These are phyloP conservation scores for Rhynchophorus ferrugineus DNA, from an alignment of 1,140 invertebrate genomes.

Conservation along the genomic window DNA sequence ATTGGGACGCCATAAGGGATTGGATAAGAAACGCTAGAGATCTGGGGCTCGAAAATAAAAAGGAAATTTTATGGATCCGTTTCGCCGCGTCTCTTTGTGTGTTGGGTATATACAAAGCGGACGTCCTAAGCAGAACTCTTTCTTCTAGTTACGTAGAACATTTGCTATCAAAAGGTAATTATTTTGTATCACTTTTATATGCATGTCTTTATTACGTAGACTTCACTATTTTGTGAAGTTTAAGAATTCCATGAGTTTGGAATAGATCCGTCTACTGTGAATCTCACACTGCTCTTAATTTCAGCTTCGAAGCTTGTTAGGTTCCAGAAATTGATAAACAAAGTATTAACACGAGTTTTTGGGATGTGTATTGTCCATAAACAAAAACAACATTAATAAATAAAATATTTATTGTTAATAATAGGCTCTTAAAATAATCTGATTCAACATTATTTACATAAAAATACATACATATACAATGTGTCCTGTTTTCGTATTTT, in stretches of 20 bases:
- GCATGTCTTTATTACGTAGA: no score
- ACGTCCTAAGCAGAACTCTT: conserved; percentile 46
- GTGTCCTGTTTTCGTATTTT: no score
- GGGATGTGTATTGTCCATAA: neutral
- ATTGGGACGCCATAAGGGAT: conserved; percentile 45
- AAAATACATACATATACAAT: no score
- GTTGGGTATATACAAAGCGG: conserved; percentile 47
- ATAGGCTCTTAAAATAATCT: neutral
- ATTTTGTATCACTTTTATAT: no score
- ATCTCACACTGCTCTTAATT: no score
- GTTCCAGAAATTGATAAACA: neutral
- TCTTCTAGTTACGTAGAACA: conserved; percentile 40
- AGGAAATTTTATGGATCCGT: conserved; percentile 43
- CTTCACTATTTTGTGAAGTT: neutral
- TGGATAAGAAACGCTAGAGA: conserved; percentile 40
- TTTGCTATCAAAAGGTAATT: conserved; percentile 35
- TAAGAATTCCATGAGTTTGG: neutral
- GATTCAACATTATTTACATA: neutral
- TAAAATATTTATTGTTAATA: neutral
- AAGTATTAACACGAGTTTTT: neutral
- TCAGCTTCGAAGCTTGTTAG: neutral
- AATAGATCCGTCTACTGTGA: no score
- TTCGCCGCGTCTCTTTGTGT: conserved; percentile 46
- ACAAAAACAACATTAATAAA: conserved; percentile 1
- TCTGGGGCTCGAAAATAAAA: conserved; percentile 33